A percentile compares a stretch with the other conserved stretches of the same genome.
phyloP scores from a whole-genome alignment of 1,140 invertebrate species.

The Cotesia typhae region DNA sequence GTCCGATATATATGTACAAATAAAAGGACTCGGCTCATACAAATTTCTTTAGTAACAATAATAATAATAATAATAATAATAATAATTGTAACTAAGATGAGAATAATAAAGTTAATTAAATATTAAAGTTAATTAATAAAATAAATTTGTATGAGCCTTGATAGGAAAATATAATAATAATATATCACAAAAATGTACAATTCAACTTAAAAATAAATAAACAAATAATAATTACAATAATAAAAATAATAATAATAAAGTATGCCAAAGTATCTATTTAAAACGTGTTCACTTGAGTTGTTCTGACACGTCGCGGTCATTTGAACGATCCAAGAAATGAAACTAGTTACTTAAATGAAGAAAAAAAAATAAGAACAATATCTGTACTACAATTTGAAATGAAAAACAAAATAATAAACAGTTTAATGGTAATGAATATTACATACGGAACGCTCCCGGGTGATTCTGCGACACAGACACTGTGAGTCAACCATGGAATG shows the following conservation, averaged over 20 bases:
- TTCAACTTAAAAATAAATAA: slow-evolving; percentile 36
- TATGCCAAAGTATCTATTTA: slow-evolving; percentile 51
- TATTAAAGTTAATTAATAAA: background rate
- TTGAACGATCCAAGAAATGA: slow-evolving; percentile 18
- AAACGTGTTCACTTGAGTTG: slow-evolving; percentile 44
- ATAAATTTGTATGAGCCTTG: slow-evolving; percentile 37
- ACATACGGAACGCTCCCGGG: slow-evolving; percentile 32
- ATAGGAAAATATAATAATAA: slow-evolving; percentile 55
- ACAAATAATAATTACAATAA: too few species aligned
- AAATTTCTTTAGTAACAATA: slow-evolving; percentile 23
- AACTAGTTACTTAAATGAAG: background rate
- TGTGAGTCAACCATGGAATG: slow-evolving; percentile 42
- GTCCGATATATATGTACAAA: slow-evolving; percentile 26
- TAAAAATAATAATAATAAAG: slow-evolving; percentile 30
- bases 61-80: background rate
- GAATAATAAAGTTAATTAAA: too few species aligned
- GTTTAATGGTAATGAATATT: background rate
- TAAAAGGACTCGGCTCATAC: slow-evolving; percentile 35
- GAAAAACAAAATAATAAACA: background rate
- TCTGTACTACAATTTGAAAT: background rate
- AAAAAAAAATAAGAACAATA: background rate
- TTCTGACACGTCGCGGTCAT: slow-evolving; percentile 40
- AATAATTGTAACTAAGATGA: background rate
- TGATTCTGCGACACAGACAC: slow-evolving; percentile 51
- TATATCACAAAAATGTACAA: slow-evolving; percentile 45